phyloP scores from a whole-genome alignment of 2,797 vertebrate species.

The Hemitrygon akajei region DNA sequence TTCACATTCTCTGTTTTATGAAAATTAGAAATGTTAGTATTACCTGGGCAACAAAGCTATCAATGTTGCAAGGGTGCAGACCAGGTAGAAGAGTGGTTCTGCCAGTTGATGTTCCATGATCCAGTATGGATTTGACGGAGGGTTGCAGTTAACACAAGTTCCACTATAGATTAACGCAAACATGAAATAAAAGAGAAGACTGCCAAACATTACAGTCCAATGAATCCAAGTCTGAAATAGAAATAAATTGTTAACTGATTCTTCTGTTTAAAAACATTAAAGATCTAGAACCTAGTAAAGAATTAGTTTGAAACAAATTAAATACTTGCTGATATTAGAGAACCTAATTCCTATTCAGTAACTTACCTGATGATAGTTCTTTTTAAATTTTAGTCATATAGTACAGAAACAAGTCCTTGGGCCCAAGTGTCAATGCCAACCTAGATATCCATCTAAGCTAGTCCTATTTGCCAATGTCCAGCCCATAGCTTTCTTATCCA shows the following conservation, averaged over 20 bases:
- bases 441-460: too few relatives aligned
- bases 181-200: conserved; percentile 65
- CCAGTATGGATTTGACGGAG: conserved; percentile 70
- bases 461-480: too few relatives aligned
- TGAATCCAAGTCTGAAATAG: conserved; percentile 80
- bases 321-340: background rate
- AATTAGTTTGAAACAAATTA: conserved; percentile 14
- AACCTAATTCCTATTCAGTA: background rate
- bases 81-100: conserved; percentile 72
- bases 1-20: background rate
- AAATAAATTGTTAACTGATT: conserved; percentile 19
- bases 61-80: conserved; percentile 67
- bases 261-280: background rate
- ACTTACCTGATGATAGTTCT: background rate
- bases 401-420: too few relatives aligned
- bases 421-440: too few relatives aligned
- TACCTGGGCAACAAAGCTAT: conserved; percentile 84
- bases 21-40: background rate
- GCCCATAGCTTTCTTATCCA: too few relatives aligned
- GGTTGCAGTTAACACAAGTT: conserved; percentile 67
- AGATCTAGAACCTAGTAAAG: background rate
- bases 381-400: background rate
- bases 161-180: conserved; percentile 68
- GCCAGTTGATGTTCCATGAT: conserved; percentile 69
- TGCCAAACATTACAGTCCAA: conserved; percentile 57